phyloP scores from a whole-genome alignment of 2,888 invertebrate genomes.

The Hemaris fuciformis region DNA sequence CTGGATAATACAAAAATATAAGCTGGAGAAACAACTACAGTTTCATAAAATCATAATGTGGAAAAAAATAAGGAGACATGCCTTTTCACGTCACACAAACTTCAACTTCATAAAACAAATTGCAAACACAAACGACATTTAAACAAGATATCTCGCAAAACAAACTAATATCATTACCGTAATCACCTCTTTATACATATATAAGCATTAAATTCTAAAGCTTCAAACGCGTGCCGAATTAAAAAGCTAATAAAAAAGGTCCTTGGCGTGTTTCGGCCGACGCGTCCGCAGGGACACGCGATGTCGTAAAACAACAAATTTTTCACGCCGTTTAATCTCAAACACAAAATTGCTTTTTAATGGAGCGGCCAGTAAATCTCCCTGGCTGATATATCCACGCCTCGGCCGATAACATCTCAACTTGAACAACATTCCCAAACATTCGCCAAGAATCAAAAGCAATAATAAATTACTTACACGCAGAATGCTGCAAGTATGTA shows the following conservation, averaged over 20 bases:
- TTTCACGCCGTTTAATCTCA: constrained; percentile 9
- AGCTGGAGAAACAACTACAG: no score
- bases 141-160: neutral
- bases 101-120: no score
- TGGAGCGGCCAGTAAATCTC: constrained; percentile 15
- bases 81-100: no score
- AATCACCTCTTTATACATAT: neutral
- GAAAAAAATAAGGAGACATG: no score
- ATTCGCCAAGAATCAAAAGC: neutral
- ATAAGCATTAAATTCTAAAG: neutral
- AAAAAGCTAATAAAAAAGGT: neutral
- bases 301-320: constrained; percentile 6
- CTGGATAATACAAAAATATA: no score
- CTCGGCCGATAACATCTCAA: neutral
- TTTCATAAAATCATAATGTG: no score
- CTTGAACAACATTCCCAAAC: neutral
- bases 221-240: neutral
- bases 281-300: neutral
- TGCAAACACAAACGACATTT: no score
- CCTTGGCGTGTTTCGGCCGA: neutral
- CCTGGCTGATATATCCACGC: constrained; percentile 11
- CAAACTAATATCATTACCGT: neutral
- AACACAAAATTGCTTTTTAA: constrained; percentile 17
- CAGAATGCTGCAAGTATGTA: no score
- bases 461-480: neutral